Evolutionary conservation across 2,113 vertebrate genomes (phyloP).

Genomic region (Psittacula cyanocephala): DNA sequence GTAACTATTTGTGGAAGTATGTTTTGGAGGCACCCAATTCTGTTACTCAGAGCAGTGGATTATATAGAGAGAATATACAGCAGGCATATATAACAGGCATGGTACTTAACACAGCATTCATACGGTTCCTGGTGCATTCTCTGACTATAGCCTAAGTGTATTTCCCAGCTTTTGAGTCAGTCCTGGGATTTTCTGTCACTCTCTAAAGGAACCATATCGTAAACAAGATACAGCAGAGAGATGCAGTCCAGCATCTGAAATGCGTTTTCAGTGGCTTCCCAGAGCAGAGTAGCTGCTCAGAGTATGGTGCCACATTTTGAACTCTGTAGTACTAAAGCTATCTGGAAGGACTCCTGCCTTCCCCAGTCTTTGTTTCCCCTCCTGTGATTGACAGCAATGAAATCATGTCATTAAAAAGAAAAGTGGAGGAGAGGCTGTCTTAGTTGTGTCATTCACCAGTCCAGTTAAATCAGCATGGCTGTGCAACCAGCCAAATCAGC

Average conservation of each 20-base stretch:
- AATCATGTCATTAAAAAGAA: not conserved
- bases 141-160: not conserved
- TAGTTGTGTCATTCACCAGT: not conserved
- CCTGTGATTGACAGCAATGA: not conserved
- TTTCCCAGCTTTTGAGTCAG: not conserved
- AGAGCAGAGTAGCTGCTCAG: not conserved
- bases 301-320: fast-evolving
- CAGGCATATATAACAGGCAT: not conserved
- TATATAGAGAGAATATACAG: not conserved
- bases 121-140: not conserved
- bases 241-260: not conserved
- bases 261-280: not conserved
- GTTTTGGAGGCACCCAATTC: not conserved
- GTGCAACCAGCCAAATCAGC: not conserved
- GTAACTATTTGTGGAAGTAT: not conserved
- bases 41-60: not conserved
- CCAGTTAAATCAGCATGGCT: not conserved
- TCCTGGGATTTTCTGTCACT: not conserved
- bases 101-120: not conserved
- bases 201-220: not conserved
- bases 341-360: not conserved
- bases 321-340: not conserved
- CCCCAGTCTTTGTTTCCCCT: fast-evolving
- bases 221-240: not conserved
- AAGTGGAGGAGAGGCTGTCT: not conserved